Base-by-base conservation (phyloP, 23 tunicate species). In the Pegea sp. region DNA sequence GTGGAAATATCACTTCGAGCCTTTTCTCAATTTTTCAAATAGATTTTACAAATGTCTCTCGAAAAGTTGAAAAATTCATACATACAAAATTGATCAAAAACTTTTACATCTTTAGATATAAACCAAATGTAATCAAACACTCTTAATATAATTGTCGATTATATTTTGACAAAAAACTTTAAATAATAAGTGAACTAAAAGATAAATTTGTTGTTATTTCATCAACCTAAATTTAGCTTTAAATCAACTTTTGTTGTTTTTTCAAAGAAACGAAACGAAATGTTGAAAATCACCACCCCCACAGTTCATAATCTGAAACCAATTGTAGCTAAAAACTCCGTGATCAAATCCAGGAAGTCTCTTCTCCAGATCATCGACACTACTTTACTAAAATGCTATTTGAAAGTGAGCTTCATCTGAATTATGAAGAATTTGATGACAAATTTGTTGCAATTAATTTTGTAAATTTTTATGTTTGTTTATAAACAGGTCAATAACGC, bases 321-420 rank as follows among this genome's bases (percentile, higher is more conserved):
- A 5, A 68, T 84, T 32, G 70, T 84, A 4, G 76, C 53, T 18
- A 77, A 84, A 44, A 74, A 74, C 30, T 25, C 33, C 24, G 60
- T 61, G 16, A 64, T 73, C 23, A 48, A 44, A 27, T 84, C 76
- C 19, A 68, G 60, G 42, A 38, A 30, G 5, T 66, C 66, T 26
- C 29, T 84, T 0, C 30, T 84, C 26, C 75, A 73, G 44, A 74
- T 84, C 34, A 84, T 84, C 27, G 95, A 84, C 66, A 84, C 95
- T 1, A 84, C 84, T 21, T 52, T 84, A 20, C 52, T 84, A 26
- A 84, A 84, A 34, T 84, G 95, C 42, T 84, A 73, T 53, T 33
- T 84, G 24, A 68, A 84, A 63, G 95, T 84, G 21, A 23, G 69
- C 7, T 1, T 38, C 22, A 42, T n/a, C n/a, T n/a, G n/a, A n/a